Percentiles rank a stretch among this genome's conserved stretches.
These are phyloP conservation scores for Vanessa cardui DNA, from an alignment of 2,888 invertebrate genomes.

Conservation along the genomic window DNA sequence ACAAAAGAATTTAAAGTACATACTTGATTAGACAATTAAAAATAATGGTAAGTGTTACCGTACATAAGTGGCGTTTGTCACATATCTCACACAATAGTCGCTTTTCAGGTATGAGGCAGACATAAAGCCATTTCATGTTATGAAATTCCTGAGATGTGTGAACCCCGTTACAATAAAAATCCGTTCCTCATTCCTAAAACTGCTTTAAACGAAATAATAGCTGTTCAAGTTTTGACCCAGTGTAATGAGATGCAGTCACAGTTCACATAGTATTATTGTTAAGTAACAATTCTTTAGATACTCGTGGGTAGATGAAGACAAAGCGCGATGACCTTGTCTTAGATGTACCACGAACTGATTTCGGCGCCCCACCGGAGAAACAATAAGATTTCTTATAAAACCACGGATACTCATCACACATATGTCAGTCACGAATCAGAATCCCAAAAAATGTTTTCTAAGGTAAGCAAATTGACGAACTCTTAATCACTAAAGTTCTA, in stretches of 20 bases:
- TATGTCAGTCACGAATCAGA: constrained; percentile 74
- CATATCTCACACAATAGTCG: constrained; percentile 17
- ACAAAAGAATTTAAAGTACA: constrained; percentile 11
- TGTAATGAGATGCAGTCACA: constrained; percentile 57
- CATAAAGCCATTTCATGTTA: constrained; percentile 15
- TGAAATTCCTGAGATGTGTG: constrained; percentile 31
- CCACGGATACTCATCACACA: constrained; percentile 67
- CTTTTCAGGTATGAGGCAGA: constrained; percentile 32
- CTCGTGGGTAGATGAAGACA: constrained; percentile 68
- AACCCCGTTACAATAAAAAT: constrained; percentile 25
- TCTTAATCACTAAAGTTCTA: too few species aligned
- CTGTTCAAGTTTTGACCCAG: constrained; percentile 63
- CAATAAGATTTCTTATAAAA: constrained; percentile 76
- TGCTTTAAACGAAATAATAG: constrained; percentile 49
- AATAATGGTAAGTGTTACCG: constrained; percentile 13
- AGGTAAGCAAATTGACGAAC: constrained; percentile 60
- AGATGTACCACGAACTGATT: constrained; percentile 54
- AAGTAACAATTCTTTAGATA: constrained; percentile 69
- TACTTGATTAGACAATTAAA: constrained; percentile 7
- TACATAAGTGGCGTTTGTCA: constrained; percentile 9
- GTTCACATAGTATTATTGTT: constrained; percentile 72
- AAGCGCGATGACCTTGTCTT: constrained; percentile 72
- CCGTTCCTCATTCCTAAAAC: constrained; percentile 40
- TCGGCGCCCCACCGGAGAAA: constrained; percentile 72
- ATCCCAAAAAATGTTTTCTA: constrained; percentile 73